Evolutionary conservation across 2,888 invertebrate species (phyloP).

Genomic region (Paralinhomoeus sp.): DNA sequence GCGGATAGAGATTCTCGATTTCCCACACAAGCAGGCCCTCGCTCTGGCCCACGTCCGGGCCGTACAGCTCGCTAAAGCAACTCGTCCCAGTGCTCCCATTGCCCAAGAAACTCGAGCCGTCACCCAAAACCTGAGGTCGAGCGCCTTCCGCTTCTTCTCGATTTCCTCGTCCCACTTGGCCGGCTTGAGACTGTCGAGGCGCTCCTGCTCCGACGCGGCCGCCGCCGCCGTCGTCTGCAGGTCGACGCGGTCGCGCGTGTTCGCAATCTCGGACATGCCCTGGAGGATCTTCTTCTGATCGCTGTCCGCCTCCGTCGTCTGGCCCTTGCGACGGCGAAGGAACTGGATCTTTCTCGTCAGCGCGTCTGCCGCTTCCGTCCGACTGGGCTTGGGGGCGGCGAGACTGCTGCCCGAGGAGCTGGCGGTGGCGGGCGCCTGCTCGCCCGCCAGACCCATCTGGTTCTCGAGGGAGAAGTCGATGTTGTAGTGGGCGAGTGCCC

Average conservation of each 20-base stretch:
- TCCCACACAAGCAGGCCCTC: constrained; percentile 74
- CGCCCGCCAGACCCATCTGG: constrained; percentile 70
- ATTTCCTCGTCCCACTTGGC: constrained; percentile 87
- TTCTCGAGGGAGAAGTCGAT: constrained; percentile 93
- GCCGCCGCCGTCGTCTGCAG: constrained; percentile 24
- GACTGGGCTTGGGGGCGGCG: background rate
- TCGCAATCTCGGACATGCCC: constrained; percentile 61
- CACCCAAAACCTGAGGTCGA: constrained; percentile 48
- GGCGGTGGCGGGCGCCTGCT: constrained; percentile 1
- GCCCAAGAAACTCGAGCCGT: background rate
- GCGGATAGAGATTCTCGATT: constrained; percentile 94
- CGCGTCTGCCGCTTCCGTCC: constrained; percentile 46
- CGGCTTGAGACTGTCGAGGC: constrained; percentile 39
- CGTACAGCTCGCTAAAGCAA: constrained; percentile 56
- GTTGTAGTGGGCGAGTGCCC: constrained; percentile 54
- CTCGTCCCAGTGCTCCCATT: background rate
- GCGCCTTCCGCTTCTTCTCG: constrained; percentile 79
- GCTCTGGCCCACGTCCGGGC: constrained; percentile 60
- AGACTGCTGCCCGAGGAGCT: background rate
- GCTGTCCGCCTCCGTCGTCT: constrained; percentile 52
- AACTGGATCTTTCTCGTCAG: constrained; percentile 63
- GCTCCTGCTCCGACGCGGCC: constrained; percentile 10
- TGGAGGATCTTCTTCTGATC: constrained; percentile 64
- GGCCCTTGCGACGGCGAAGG: constrained; percentile 49
- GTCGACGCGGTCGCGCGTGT: constrained; percentile 39